phyloP scores from a whole-genome alignment of 2,113 vertebrate species.

The Anhinga anhinga region DNA sequence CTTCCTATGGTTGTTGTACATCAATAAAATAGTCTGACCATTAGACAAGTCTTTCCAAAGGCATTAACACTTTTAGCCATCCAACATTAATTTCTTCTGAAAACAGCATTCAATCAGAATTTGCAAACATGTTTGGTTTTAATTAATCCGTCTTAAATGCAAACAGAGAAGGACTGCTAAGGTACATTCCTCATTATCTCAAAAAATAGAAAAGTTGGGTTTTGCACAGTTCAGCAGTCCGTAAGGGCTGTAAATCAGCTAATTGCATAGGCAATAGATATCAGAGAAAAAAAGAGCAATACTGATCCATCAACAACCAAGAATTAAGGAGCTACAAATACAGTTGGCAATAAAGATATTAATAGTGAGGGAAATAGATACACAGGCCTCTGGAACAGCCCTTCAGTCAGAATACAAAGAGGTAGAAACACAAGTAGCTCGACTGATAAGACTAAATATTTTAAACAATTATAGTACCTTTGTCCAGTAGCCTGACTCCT shows the following conservation, averaged over 20 bases:
- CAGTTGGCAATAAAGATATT: neutral
- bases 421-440: neutral
- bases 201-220: neutral
- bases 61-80: neutral
- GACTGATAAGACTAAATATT: neutral
- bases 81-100: neutral
- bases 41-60: neutral
- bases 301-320: neutral
- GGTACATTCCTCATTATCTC: neutral
- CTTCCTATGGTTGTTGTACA: neutral
- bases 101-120: neutral
- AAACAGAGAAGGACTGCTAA: neutral
- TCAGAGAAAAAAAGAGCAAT: neutral
- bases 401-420: neutral
- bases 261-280: neutral
- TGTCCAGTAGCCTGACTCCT: neutral
- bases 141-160: neutral
- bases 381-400: neutral
- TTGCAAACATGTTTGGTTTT: neutral
- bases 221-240: neutral
- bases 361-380: neutral
- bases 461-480: neutral
- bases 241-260: neutral
- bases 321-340: neutral
- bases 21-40: neutral